Conservation (phyloP, 2,888 invertebrate species). For the Trachelus troglodyta region DNA sequence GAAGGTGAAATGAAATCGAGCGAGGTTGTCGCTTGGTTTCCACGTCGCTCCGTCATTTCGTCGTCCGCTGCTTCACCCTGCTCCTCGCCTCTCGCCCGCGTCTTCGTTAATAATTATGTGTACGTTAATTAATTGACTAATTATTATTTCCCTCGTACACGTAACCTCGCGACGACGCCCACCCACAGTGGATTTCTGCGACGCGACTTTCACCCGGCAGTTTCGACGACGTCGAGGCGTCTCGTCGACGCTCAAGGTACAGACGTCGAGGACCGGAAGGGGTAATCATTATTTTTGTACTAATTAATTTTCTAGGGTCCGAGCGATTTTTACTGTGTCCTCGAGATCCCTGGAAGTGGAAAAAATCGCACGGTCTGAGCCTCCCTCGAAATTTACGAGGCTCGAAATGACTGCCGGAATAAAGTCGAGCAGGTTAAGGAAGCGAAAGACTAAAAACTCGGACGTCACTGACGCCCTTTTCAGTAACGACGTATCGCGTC, state of each 20-base stretch:
- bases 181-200: constrained; percentile 9
- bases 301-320: constrained; percentile 30
- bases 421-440: neutral
- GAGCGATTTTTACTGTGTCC: neutral
- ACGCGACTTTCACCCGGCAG: neutral
- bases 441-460: neutral
- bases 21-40: constrained; percentile 5
- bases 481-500: neutral
- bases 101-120: constrained; percentile 63
- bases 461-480: neutral
- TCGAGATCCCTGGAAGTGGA: neutral
- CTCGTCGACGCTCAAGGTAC: neutral
- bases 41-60: constrained; percentile 7
- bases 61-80: neutral
- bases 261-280: constrained; percentile 20
- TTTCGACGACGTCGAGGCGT: constrained; percentile 23
- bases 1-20: constrained; percentile 40
- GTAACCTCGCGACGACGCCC: constrained; percentile 28
- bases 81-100: constrained; percentile 28
- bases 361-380: neutral
- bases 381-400: neutral
- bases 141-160: constrained; percentile 55
- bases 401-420: neutral
- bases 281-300: constrained; percentile 47
- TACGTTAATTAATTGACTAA: constrained; percentile 65